Evolutionary conservation across 2,113 vertebrate genomes (phyloP), one percentile per base, ranked within the genome.

Genomic region (Zootoca vivipara): DNA sequence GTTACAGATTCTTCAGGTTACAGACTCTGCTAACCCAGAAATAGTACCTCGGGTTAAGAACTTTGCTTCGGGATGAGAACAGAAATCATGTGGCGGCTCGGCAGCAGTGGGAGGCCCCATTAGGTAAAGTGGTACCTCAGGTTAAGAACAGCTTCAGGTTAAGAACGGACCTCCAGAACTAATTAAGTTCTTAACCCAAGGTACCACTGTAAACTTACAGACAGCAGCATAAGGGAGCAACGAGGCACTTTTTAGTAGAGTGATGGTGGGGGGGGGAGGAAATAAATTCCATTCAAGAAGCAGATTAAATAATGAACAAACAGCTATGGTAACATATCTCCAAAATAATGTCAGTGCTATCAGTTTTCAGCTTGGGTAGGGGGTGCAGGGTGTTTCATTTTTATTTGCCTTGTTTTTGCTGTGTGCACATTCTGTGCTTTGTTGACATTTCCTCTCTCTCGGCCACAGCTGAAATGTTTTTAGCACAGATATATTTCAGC

Each of bases 401-500:
- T 82, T 7, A 62, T 87, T 70, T 67, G 0, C 8, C 3, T 35
- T 0, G 46, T 13, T 69, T 85, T 73, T 38, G 0, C 35, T 38
- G 22, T 24, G 6, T 62, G 8, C 1, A 8, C 22, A 35, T 88
- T 92, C 83, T 20, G 0, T 77, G 18, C 52, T 73, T 83, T 58
- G 77, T 38, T 30, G 88, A 26, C 79, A 52, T n/a, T 85, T 4
- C 38, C 75, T n/a, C 78, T 70, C 42, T 82, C 62, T 42, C 38
- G 80, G 46, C 70, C 78, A 33, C 5, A 15, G 28, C 13, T 46
- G 13, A 62, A 83, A 83, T 5, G 24, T 78, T 46, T 74, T 10
- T 62, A 62, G 84, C 87, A 92, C 18, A 90, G 64, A 33, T 89
- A 93, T 75, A 75, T 87, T 85, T 86, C 85, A 91, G 85, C 42